Base-by-base conservation (phyloP, 2,113 vertebrate genomes). In the Nesospiza acunhae region DNA sequence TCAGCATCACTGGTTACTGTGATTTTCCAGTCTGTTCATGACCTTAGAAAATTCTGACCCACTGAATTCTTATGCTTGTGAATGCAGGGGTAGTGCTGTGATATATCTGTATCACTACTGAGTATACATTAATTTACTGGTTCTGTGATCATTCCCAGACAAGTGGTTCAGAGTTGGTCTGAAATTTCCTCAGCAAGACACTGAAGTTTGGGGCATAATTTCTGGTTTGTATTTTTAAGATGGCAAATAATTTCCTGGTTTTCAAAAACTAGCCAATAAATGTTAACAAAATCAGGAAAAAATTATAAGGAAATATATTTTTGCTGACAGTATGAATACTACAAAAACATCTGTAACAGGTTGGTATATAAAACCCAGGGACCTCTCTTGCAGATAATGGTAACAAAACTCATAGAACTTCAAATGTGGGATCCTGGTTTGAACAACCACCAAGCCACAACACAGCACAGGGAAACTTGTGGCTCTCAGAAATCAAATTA, bases 331-430 rank as follows among this genome's bases (percentile, higher is more conserved):
- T 53, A 72, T 23, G 21, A 72, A 90, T 87, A 44, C 59, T 31
- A n/a, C 2, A 3, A 67, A 92, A 88, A 74, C 4, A 39, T 22
- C 37, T 69, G 14, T 69, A 62, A 37, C 28, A 35, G 31, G 26
- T 0, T 62, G 39, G 24, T 55, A 37, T 9, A 70, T 19, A 81
- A 89, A 87, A 59, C 3, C 20, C n/a, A 64, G 13, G 20, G 20
- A 55, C 46, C 12, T 50, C 18, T 62, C 58, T 21, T 15, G 1
- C 10, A 24, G 12, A 76, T 58, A 49, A 49, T 21, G 5, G 22
- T 23, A 55, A 66, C 0, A 0, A 11, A 84, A 66, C 0, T 2
- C 26, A 56, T 3, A 69, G 22, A 74, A 49, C 8, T 92, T 79
- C 18, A 77, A 59, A 70, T 21, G 16, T 49, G 47, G 6, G 3